Percentiles rank a stretch among this genome's conserved stretches.
phyloP scores from a whole-genome alignment of 2,113 vertebrate genomes.

The Alethe castanea region DNA sequence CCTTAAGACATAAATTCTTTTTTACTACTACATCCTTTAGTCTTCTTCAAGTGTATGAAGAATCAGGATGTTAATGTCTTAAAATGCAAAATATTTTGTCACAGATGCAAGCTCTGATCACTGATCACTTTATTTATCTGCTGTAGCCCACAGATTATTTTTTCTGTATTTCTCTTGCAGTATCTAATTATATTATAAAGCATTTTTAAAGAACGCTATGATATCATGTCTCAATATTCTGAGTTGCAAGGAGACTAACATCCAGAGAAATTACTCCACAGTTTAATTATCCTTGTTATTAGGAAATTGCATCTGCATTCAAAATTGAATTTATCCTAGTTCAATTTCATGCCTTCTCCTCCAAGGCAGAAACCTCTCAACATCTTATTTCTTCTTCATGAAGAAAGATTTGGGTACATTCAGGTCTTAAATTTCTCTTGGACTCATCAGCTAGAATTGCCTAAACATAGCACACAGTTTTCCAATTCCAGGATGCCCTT shows the following conservation, averaged over 20 bases:
- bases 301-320: not conserved
- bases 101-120: not conserved
- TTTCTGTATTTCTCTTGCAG: not conserved
- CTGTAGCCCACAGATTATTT: not conserved
- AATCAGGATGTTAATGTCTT: not conserved
- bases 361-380: not conserved
- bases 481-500: not conserved
- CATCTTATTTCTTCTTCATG: not conserved
- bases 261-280: not conserved
- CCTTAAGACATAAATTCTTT: not conserved
- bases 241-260: not conserved
- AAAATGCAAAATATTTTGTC: not conserved
- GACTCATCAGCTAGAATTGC: not conserved
- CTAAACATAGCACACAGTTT: not conserved
- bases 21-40: not conserved
- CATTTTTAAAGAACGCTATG: not conserved
- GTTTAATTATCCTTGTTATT: slow-evolving; percentile 29
- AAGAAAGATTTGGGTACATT: not conserved
- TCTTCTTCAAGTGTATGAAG: not conserved
- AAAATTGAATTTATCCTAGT: not conserved
- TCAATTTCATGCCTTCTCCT: not conserved
- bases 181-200: not conserved
- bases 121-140: not conserved
- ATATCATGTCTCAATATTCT: not conserved
- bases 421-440: not conserved